phyloP scores from a whole-genome alignment of 2,888 invertebrate species.

The Cancer borealis region DNA sequence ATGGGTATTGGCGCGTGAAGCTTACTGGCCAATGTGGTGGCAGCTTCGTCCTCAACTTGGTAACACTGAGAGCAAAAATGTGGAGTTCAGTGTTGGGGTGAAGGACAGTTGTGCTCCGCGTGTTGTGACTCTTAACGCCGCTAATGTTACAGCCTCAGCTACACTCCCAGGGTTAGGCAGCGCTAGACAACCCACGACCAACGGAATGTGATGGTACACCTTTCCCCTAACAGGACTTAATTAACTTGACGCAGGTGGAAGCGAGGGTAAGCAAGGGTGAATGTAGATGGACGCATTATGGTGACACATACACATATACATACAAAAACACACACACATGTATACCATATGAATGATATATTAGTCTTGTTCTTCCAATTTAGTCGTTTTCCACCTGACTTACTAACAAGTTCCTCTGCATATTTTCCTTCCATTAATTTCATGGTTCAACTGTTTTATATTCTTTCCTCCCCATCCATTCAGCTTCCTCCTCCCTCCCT shows the following conservation, averaged over 20 bases:
- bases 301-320: neutral
- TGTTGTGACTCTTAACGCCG: neutral
- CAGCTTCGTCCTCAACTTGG: neutral
- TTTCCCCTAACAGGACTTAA: neutral
- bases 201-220: neutral
- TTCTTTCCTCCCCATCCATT: neutral
- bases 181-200: neutral
- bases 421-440: constrained; percentile 14
- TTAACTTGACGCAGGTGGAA: neutral
- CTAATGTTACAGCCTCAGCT: neutral
- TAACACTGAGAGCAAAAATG: neutral
- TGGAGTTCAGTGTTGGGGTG: neutral
- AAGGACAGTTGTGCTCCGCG: neutral
- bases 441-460: neutral
- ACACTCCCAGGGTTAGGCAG: neutral
- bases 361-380: neutral
- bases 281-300: neutral
- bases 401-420: neutral
- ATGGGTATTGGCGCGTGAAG: neutral
- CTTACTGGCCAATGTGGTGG: neutral
- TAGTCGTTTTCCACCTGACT: neutral
- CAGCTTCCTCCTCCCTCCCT: neutral
- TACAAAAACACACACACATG: neutral
- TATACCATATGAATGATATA: neutral
- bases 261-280: neutral